Percentiles rank a stretch among this genome's conserved stretches.
Conservation (phyloP, 2,888 invertebrate genomes). For the Mythimna loreyi region DNA sequence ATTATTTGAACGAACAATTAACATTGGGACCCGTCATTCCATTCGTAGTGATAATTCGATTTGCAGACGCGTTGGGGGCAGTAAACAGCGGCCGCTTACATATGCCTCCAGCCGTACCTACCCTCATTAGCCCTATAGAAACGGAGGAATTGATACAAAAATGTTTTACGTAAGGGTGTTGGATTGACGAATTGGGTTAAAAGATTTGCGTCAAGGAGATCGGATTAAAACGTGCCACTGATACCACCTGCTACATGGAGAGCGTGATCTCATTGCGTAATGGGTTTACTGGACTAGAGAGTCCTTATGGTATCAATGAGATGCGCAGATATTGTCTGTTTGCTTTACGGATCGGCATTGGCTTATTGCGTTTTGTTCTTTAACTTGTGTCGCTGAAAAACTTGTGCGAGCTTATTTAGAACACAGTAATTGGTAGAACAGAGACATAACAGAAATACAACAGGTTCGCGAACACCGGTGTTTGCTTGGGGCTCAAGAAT, state of each 20-base stretch:
- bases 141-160: conserved; percentile 60
- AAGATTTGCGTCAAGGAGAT: conserved; percentile 39
- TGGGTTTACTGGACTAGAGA: conserved; percentile 1
- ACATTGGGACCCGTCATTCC: conserved; percentile 78
- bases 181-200: conserved; percentile 57
- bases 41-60: conserved; percentile 83
- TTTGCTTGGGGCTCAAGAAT: too few relatives aligned
- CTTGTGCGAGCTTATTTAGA: not conserved
- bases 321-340: not conserved
- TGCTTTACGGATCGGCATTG: not conserved
- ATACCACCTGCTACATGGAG: conserved; percentile 9
- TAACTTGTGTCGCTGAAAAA: not conserved
- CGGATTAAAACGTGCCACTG: conserved; percentile 34
- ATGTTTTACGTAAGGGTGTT: conserved; percentile 55
- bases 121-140: conserved; percentile 70
- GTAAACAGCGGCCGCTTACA: conserved; percentile 72
- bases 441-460: too few relatives aligned
- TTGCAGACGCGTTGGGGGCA: conserved; percentile 74
- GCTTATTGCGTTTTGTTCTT: not conserved
- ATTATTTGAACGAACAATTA: conserved; percentile 87
- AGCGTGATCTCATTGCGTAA: conserved; percentile 27
- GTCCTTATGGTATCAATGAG: conserved; percentile 13
- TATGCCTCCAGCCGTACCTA: conserved; percentile 53
- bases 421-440: not conserved
- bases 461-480: too few relatives aligned